phyloP scores from a whole-genome alignment of 2,113 vertebrate genomes.

The Brachypteracias leptosomus region DNA sequence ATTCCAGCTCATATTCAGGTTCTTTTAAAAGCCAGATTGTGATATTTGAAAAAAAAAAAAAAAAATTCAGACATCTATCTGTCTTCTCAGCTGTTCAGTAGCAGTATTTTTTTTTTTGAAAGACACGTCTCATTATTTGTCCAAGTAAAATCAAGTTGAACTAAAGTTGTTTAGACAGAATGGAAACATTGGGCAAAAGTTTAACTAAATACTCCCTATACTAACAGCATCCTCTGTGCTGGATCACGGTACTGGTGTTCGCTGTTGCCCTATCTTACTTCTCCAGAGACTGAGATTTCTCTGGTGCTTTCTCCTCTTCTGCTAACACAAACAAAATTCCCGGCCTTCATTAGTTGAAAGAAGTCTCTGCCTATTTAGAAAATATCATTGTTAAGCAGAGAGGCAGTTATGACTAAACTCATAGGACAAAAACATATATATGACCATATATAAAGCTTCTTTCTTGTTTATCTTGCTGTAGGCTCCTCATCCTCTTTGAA shows the following conservation, averaged over 20 bases:
- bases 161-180: not conserved
- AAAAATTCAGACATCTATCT: not conserved
- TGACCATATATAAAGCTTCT: not conserved
- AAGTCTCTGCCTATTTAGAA: not conserved
- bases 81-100: not conserved
- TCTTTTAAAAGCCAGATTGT: not conserved
- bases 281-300: slow-evolving; percentile 7
- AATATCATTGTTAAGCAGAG: not conserved
- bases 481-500: not conserved
- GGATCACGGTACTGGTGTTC: not conserved
- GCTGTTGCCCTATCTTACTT: slow-evolving; percentile 14
- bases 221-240: not conserved
- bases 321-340: not conserved
- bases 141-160: not conserved
- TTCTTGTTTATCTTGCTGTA: not conserved
- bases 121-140: not conserved
- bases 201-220: not conserved
- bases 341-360: not conserved
- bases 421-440: not conserved
- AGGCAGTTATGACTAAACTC: not conserved
- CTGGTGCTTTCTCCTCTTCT: not conserved
- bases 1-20: not conserved
- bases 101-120: not conserved
- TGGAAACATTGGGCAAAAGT: not conserved
- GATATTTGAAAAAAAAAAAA: not conserved